Percentiles rank a stretch among this genome's conserved stretches.
Conservation (phyloP, 1,140 invertebrate genomes). For the Cherax destructor region DNA sequence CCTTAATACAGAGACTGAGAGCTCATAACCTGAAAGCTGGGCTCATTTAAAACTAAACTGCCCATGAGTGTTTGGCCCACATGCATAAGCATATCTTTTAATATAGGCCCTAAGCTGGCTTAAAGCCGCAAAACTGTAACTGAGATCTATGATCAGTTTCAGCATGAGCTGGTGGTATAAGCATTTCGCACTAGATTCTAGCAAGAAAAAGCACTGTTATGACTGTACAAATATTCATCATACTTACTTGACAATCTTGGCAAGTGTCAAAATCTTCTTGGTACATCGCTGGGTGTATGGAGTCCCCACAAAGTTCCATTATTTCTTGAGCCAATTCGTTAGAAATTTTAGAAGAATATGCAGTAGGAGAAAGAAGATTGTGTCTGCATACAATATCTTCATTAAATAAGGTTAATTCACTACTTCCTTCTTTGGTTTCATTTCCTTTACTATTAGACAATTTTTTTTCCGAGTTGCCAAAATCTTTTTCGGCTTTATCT, state of each 20-base stretch:
- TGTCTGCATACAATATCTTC: conserved; percentile 69
- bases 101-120: no score
- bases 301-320: conserved; percentile 47
- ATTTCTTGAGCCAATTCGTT: conserved; percentile 33
- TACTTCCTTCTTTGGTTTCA: conserved; percentile 23
- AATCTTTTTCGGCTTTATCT: not conserved
- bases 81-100: no score
- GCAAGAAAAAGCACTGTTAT: no score
- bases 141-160: no score
- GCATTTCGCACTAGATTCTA: no score
- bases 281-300: conserved; percentile 64
- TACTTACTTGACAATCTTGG: conserved; percentile 60
- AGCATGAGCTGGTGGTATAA: no score
- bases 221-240: not conserved
- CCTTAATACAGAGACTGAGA: no score
- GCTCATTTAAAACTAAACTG: no score
- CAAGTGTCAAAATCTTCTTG: conserved; percentile 67
- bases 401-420: conserved; percentile 54
- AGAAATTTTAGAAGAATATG: conserved; percentile 43
- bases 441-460: conserved; percentile 8
- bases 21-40: no score
- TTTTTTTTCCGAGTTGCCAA: conserved; percentile 8
- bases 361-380: conserved; percentile 56
- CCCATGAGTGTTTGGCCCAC: no score
- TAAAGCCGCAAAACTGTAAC: no score